Percentiles rank a stretch among this genome's conserved stretches.
These are phyloP conservation scores for Centropristis striata DNA, from an alignment of 2,113 vertebrate species.

Conservation along the genomic window DNA sequence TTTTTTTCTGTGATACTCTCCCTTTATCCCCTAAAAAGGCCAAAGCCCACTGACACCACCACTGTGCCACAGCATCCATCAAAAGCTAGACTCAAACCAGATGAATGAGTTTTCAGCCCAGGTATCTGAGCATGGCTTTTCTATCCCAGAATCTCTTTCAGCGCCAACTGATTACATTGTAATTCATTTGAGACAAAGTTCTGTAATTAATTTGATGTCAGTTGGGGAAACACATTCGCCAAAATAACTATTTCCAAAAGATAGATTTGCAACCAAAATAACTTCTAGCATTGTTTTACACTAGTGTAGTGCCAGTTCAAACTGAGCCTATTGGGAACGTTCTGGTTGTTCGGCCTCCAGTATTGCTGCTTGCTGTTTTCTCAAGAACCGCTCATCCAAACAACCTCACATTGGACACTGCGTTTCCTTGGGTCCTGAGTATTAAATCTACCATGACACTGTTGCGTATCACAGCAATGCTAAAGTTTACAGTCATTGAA, in stretches of 20 bases:
- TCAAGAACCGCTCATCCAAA: no score
- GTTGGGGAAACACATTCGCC: background rate
- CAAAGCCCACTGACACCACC: background rate
- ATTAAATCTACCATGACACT: no score
- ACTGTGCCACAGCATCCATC: background rate
- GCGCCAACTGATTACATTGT: background rate
- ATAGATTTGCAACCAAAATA: background rate
- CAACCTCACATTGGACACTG: no score
- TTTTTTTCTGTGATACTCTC: background rate
- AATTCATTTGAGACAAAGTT: background rate
- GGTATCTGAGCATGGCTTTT: background rate
- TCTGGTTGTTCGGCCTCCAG: no score
- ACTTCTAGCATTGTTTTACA: background rate
- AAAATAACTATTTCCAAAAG: background rate
- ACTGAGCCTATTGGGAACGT: no score
- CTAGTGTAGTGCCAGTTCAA: no score
- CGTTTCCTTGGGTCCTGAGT: no score
- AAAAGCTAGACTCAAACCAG: background rate
- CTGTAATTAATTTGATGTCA: background rate
- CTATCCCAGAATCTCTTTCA: background rate
- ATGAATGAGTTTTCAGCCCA: background rate
- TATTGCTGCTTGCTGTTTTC: no score
- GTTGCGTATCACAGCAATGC: no score
- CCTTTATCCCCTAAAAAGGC: background rate
- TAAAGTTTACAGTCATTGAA: no score